Base-by-base conservation (phyloP, 2,888 invertebrate species). In the Heteromyza rotundicornis region DNA sequence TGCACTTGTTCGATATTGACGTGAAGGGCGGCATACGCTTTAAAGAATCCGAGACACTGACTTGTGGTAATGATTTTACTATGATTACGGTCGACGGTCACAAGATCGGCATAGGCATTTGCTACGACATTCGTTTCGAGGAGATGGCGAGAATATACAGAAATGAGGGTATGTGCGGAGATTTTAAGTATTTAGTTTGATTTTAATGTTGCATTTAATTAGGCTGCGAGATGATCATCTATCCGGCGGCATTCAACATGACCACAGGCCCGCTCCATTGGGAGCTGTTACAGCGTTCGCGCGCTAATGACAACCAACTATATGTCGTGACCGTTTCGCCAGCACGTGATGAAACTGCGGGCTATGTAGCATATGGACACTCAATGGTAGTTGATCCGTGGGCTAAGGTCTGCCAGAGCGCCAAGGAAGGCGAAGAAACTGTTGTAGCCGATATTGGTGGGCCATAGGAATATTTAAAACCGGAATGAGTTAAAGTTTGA, bases 231-330 rank as follows among this genome's bases (percentile, higher is more conserved):
- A 81, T 97, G 72, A 83, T 98, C 24, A 84, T 98, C 22, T 98
- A 96, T 84, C 98, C 98, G 0, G 96, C 92, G 23, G 96, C 97
- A 1, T 98, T 98, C 83, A 98, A 96, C 83, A 93, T 94, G 92
- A 95, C 94, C 1, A 98, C 98, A 0, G 98, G 98, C 0, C 96
- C 96, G 0, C 83, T 90, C 35, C 98, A 98, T 82, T 98, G 96
- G 96, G 92, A 96, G 76, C 82, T 96, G 1, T 84, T 98, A 5
- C 90, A 89, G 62, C 86, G 93, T 32, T 87, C 89, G 0, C 86
- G 97, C 47, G 96, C 98, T 22, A 86, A 90, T 55, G 97, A 98
- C 83, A 92, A 94, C 80, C 96, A 97, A 84, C 84, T 95, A 20
- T 98, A 89, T 85, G 92, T 96, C 14, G 94, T 92, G 5, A 88